Evolutionary conservation across 2,888 invertebrate genomes (phyloP).

Genomic region (Cerastis rubricosa): DNA sequence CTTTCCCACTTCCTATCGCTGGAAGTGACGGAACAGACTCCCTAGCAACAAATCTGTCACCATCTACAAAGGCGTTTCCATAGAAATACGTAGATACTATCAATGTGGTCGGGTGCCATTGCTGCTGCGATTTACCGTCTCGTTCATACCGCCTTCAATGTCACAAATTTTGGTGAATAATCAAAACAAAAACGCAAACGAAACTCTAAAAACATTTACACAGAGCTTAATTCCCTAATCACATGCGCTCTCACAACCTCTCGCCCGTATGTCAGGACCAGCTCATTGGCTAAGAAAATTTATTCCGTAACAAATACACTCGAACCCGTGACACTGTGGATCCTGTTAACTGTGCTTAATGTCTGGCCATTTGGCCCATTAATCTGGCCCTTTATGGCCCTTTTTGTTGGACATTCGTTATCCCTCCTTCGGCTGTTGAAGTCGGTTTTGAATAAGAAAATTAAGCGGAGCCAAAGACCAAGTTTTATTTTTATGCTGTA

Average conservation of each 20-base stretch:
- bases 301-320: slow-evolving; percentile 77
- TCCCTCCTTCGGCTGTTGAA: slow-evolving; percentile 66
- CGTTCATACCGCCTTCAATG: background rate
- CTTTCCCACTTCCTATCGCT: too few relatives aligned
- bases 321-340: slow-evolving; percentile 73
- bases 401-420: slow-evolving; percentile 78
- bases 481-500: slow-evolving; percentile 47
- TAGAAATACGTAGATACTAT: background rate
- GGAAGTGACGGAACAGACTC: too few relatives aligned
- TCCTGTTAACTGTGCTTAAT: slow-evolving; percentile 80
- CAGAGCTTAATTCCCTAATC: background rate
- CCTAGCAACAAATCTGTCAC: too few relatives aligned
- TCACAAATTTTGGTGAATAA: background rate
- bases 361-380: slow-evolving; percentile 80
- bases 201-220: background rate
- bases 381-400: slow-evolving; percentile 76
- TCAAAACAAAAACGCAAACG: too few relatives aligned
- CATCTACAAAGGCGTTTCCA: too few relatives aligned
- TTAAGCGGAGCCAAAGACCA: slow-evolving; percentile 48
- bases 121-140: background rate
- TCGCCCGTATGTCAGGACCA: slow-evolving; percentile 52
- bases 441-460: slow-evolving; percentile 70
- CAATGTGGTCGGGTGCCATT: too few relatives aligned
- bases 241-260: background rate
- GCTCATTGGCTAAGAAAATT: slow-evolving; percentile 76